Evolutionary conservation across 1,140 invertebrate genomes (phyloP).

Genomic region (Aphis gossypii): DNA sequence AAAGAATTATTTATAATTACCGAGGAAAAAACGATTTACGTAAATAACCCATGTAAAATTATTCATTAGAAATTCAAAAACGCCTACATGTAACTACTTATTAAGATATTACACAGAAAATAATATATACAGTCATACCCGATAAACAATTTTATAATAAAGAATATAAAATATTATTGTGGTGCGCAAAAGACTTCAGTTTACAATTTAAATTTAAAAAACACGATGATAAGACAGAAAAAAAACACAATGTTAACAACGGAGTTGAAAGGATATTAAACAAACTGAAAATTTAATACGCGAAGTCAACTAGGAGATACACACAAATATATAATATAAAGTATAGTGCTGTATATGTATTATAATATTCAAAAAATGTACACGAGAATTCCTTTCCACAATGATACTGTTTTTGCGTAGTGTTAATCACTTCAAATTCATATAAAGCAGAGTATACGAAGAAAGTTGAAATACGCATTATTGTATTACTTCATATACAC

Average conservation of each 20-base stretch:
- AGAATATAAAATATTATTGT: not conserved
- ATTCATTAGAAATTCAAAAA: not conserved
- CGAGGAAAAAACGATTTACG: not conserved
- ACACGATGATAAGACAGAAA: not conserved
- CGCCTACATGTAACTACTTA: not conserved
- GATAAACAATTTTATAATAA: not conserved
- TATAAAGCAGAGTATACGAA: not conserved
- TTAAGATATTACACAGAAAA: not conserved
- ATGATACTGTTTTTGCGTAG: not conserved
- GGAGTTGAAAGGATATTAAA: not conserved
- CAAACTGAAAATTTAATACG: not conserved
- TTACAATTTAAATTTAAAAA: conserved; percentile 8
- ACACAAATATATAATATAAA: not conserved
- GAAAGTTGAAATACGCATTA: not conserved
- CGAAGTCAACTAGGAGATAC: not conserved
- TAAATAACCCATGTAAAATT: not conserved
- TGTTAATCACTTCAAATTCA: not conserved
- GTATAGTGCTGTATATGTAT: not conserved
- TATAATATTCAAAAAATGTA: conserved; percentile 4
- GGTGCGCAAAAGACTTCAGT: not conserved
- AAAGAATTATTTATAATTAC: not conserved
- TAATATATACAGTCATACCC: not conserved
- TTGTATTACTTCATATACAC: not conserved
- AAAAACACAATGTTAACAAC: not conserved
- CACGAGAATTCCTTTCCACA: not conserved